Conservation (phyloP, 1,140 invertebrate species). For the Drosophila orosa region DNA sequence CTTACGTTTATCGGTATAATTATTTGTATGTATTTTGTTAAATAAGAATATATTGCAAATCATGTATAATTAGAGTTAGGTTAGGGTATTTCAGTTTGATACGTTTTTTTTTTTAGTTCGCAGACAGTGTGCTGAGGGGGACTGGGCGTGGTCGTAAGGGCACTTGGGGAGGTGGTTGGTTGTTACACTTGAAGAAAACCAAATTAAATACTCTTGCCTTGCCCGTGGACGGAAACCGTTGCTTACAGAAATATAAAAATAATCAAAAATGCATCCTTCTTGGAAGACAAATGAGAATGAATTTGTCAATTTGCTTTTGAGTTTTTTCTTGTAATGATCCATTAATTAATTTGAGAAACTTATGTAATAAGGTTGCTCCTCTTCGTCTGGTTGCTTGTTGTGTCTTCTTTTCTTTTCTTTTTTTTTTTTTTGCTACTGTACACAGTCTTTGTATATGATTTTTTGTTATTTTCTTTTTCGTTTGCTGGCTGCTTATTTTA, state of each 20-base stretch:
- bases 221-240: constrained; percentile 80
- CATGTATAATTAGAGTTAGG: constrained; percentile 15
- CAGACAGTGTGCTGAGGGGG: constrained; percentile 22
- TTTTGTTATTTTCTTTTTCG: constrained; percentile 43
- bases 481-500: constrained; percentile 51
- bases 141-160: constrained; percentile 69
- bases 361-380: constrained; percentile 17
- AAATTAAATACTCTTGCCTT: constrained; percentile 70
- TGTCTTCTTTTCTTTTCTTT: constrained; percentile 35
- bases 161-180: constrained; percentile 45
- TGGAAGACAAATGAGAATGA: constrained; percentile 79
- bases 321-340: constrained; percentile 8
- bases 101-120: neutral
- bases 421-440: constrained; percentile 70
- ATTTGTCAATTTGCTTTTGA: constrained; percentile 42
- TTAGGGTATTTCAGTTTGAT: neutral
- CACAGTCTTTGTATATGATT: constrained; percentile 76
- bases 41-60: constrained; percentile 70
- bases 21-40: constrained; percentile 23
- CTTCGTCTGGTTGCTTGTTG: neutral
- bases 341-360: constrained; percentile 49
- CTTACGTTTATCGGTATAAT: constrained; percentile 16
- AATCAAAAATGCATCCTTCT: constrained; percentile 45
- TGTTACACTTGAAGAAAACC: constrained; percentile 21
- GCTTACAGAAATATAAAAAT: constrained; percentile 54